Evolutionary conservation across 2,888 invertebrate species (phyloP), one percentile per base, ranked within the genome.

Genomic region (Lymantria monacha): DNA sequence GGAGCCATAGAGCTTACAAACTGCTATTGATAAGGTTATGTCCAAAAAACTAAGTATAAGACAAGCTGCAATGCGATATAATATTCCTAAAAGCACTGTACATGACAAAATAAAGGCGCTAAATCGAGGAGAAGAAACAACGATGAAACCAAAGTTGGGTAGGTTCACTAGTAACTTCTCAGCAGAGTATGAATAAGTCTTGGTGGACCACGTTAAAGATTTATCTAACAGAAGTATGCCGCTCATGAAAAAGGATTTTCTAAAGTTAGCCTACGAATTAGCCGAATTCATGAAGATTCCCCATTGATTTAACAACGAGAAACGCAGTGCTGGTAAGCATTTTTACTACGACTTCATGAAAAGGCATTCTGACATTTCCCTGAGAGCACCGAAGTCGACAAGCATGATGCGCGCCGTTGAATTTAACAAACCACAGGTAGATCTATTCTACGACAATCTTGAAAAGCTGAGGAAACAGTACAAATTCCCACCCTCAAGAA

Each of bases 351-450:
- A 53, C 8, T 60, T 53, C 46, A 55, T 57, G 53, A 42, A 53
- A 40, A 45, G 56, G n/a, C 53, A 56, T 52, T 30, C 47, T 38
- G 57, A 61, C 44, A 14, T 55, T 15, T 42, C 42, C 3, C 12
- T 69, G 40, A 52, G 64, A 55, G 30, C 49, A 48, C 51, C 66
- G 31, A 57, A 65, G 30, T 57, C 62, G 10, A 63, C 61, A 36
- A 62, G 63, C 44, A 42, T 62, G 46, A 59, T 55, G 55, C 46
- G 63, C 0, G 60, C 57, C 8, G 45, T 56, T 10, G 59, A 53
- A 11, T 66, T 66, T 49, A 65, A 66, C 47, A 68, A 51, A 51
- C 43, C 52, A n/a, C 57, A 64, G 41, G 63, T 68, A 5, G 53
- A 59, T 46, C 14, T 60, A n/a, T 64, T 58, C 36, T 65, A 49